Base-by-base conservation (phyloP, 1,140 invertebrate species). In the Eriocheir sinensis region DNA sequence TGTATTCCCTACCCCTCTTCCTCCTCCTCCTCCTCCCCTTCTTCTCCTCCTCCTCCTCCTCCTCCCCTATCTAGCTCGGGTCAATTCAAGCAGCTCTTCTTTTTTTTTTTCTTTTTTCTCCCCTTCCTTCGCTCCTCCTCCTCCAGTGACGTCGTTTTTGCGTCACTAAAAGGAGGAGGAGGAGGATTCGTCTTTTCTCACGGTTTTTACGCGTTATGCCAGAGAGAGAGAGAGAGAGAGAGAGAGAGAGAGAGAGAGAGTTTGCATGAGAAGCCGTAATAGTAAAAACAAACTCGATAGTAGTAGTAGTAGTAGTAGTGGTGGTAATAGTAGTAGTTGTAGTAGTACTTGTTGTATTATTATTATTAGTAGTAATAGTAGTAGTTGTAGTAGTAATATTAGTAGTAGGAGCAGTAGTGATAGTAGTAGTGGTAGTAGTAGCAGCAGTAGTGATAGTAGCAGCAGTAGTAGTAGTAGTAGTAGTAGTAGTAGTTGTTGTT, bases 61-160 rank as follows among this genome's bases (percentile, higher is more conserved):
- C 79, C 32, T 27, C 27, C 27, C 27, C 79, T 6, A 8, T 27
- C 27, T 81, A 6, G 17, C n/a, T n/a, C 1, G 34, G 8, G 34
- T 81, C n/a, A 4, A 72, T 72, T 72, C 53, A 81, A 36, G 2
- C 2, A 17, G 34, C 83, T 86, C 83, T 4, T 27, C 21, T 32
- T 81, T 32, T 81, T 32, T 81, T 32, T 81, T 32, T 81, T 32
- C 40, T 34, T 81, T 32, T 81, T 32, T 81, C 34, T 86, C 83
- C 38, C 83, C 38, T 34, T 86, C 83, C 38, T 34, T 86, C 83
- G 34, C 83, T 86, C 83, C 38, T 34, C 38, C 83, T 86, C 83
- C 38, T 17, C 17, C n/a, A 12, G 34, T 81, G 48, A 21, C 1
- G 48, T 9, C 0, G 48, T 9, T 53, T 53, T 53, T 44, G 53